Evolutionary conservation across 2,888 invertebrate species (phyloP), one percentile per base, ranked within the genome.

Genomic region (Crocallis elinguaria): DNA sequence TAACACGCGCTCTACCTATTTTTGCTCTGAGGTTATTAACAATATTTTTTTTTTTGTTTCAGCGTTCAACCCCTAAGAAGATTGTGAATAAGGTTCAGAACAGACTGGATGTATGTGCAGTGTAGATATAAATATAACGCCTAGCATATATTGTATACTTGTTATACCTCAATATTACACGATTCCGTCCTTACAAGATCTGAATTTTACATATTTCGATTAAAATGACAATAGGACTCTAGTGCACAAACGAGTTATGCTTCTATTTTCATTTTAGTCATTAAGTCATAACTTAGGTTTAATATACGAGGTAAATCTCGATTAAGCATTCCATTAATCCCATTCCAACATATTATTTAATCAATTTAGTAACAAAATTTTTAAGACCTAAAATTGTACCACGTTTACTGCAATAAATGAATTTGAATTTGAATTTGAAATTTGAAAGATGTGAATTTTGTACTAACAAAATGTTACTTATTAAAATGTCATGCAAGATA

Each of bases 211-310:
- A 58, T 53, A 50, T 46, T 56, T 62, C 44, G 88, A 88, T 84
- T 88, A 75, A 87, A 88, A 88, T 88, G 88, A 86, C 75, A 90
- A 90, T 89, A 90, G 89, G 89, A 89, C 82, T 79, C 55, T 73
- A 77, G 74, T 71, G 71, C 77, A 77, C 75, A 79, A 77, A 79
- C 53, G 41, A 68, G 64, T 67, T 56, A 57, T 65, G 81, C 82
- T 90, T 90, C 89, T 90, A 89, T 90, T 89, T 85, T 90, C 89
- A 88, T 89, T 90, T 89, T 84, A 89, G 83, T 89, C 89, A 74
- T 60, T 54, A 64, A 61, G 49, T 50, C 27, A 54, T 60, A 50
- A 59, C n/a, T 53, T 42, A 44, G 33, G 30, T 35, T 38, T 49
- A 57, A 8, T 39, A n/a, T 39, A 51, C 38, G 49, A 39, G 30